Base-by-base conservation (phyloP, 1,140 invertebrate species). In the Drosophila dunni region DNA sequence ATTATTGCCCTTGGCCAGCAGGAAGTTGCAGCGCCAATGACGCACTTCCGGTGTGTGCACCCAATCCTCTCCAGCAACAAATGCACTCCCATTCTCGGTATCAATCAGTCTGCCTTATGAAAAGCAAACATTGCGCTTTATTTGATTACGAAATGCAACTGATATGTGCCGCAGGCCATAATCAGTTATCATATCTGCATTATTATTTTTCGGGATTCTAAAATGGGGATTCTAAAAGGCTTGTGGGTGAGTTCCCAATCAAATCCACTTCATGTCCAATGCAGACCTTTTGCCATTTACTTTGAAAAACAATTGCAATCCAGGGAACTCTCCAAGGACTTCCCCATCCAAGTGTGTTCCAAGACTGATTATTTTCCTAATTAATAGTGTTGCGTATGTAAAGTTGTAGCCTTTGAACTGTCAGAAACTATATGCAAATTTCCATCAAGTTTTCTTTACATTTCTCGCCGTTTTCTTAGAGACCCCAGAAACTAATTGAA, bases 101-200 rank as follows among this genome's bases (percentile, higher is more conserved):
- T 45, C 7, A n/a, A 5, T 10, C 17, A 62, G 11, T 34, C 48
- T n/a, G 33, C 48, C 71, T 78, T 88, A 88, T 89, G 85, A 81
- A 89, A 84, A 68, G 58, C 80, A 89, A 89, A 89, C 79, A 89
- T 89, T 89, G 70, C 58, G 80, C 67, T 81, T 89, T 89, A 89
- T 89, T 89, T 89, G 85, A 89, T 89, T 89, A 84, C 67, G 29
- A 56, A 40, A 56, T 74, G 34, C 42, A 53, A n/a, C 50, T 13
- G n/a, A 36, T 53, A 8, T 9, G n/a, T 42, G 62, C 53, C 51
- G 7, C 33, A 17, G 50, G 67, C 67, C 10, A 15, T 68, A 56
- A 29, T 29, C 36, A 60, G 17, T 44, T 61, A 48, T 53, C 40
- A 51, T 54, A 33, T 9, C 46, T 50, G 48, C 48, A 10, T 24